phyloP scores from a whole-genome alignment of 2,888 invertebrate genomes.

The Hermaeophaga mercurialis region DNA sequence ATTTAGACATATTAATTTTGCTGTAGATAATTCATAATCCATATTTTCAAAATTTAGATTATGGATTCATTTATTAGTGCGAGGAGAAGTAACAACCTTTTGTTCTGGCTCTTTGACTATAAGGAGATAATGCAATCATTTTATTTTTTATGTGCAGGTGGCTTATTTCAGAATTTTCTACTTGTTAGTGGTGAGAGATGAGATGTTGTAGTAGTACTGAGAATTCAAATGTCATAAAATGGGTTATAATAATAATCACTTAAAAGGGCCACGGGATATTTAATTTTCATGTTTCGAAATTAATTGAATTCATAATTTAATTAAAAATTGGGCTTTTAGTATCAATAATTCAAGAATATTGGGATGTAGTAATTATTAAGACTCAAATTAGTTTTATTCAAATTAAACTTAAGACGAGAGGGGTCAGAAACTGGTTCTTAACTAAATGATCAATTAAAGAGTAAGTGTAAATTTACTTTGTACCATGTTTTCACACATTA shows the following conservation, averaged over 20 bases:
- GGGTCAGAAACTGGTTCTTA: no score
- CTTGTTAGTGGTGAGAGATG: slow-evolving; percentile 21
- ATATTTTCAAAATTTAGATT: no score
- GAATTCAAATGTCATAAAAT: slow-evolving; percentile 18
- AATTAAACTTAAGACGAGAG: no score
- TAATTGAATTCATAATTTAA: slow-evolving; percentile 1
- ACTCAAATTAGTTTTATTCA: no score
- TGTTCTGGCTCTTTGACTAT: slow-evolving; percentile 2
- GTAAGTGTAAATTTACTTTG: no score
- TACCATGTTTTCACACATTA: slow-evolving; percentile 34
- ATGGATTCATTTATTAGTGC: no score
- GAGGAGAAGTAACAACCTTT: no score
- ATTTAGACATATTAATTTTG: background rate
- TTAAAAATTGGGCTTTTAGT: background rate
- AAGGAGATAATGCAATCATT: slow-evolving; percentile 30
- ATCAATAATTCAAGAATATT: slow-evolving; percentile 4
- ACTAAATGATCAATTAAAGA: no score
- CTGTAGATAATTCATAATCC: background rate
- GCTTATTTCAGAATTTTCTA: slow-evolving; percentile 19
- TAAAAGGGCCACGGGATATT: slow-evolving; percentile 12
- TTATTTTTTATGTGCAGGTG: slow-evolving; percentile 31
- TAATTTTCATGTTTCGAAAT: background rate
- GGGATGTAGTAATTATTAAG: no score
- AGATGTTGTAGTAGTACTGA: slow-evolving; percentile 15
- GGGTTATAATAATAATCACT: slow-evolving; percentile 19